Conservation (phyloP, 2,888 invertebrate species). For the Drosophila tripunctata region DNA sequence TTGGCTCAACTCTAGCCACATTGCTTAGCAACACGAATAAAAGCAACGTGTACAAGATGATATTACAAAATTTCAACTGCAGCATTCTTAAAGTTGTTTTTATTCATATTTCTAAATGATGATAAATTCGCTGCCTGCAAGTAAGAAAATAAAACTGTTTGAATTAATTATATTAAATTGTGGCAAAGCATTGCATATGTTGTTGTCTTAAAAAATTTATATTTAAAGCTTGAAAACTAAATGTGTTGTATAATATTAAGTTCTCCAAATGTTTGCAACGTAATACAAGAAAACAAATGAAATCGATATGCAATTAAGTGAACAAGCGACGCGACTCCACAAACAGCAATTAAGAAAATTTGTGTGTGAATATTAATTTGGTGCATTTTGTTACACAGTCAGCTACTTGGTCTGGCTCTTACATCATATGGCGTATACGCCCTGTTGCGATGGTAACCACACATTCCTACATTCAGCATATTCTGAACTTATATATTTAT, state of each 20-base stretch:
- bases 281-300: constrained; percentile 20
- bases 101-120: constrained; percentile 25
- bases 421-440: constrained; percentile 20
- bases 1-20: neutral
- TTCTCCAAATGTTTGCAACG: constrained; percentile 1
- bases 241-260: no score
- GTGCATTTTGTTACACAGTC: constrained; percentile 1
- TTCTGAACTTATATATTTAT: neutral
- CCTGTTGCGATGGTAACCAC: neutral
- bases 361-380: constrained; percentile 28
- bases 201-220: no score
- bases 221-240: no score
- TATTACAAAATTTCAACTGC: constrained; percentile 22
- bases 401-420: neutral
- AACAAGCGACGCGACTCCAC: constrained; percentile 3
- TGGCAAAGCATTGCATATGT: no score
- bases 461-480: neutral
- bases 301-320: constrained; percentile 31
- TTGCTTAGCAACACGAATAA: constrained; percentile 14
- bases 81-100: constrained; percentile 27
- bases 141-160: no score
- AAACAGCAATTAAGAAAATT: constrained; percentile 24
- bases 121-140: constrained; percentile 14
- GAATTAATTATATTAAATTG: neutral
- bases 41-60: constrained; percentile 14